A percentile compares a stretch with the other conserved stretches of the same genome.
phyloP scores from a whole-genome alignment of 2,113 vertebrate genomes.

The Pundamilia nyererei region DNA sequence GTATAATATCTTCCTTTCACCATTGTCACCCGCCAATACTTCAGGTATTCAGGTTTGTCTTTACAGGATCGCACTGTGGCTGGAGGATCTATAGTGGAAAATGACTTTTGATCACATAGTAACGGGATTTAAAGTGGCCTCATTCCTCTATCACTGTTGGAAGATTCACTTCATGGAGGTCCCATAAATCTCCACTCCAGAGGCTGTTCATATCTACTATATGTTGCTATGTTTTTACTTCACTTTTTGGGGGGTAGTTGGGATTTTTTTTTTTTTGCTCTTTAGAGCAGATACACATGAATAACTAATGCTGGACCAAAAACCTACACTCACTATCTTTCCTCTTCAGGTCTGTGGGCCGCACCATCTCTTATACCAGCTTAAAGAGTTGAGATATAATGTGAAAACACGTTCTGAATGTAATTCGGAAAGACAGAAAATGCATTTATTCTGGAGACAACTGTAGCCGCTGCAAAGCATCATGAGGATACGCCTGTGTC shows the following conservation, averaged over 20 bases:
- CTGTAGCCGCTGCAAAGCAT: too few species aligned
- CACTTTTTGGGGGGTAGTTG: not conserved
- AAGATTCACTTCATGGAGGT: constrained; percentile 34
- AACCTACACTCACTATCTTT: too few species aligned
- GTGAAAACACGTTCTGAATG: too few species aligned
- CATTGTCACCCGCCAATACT: constrained; percentile 50
- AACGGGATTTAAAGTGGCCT: constrained; percentile 54
- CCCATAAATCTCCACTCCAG: constrained; percentile 33
- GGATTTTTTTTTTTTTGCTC: not conserved
- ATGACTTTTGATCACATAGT: constrained; percentile 50
- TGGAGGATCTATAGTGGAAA: constrained; percentile 28
- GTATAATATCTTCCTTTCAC: not conserved
- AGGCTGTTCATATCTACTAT: not conserved
- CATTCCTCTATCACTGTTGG: constrained; percentile 35
- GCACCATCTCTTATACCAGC: too few species aligned
- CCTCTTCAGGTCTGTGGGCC: too few species aligned
- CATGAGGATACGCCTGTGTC: too few species aligned
- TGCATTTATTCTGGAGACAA: too few species aligned
- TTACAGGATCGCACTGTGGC: not conserved
- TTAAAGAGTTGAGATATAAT: too few species aligned
- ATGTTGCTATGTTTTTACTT: constrained; percentile 5
- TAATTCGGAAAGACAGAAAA: too few species aligned
- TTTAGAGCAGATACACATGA: too few species aligned
- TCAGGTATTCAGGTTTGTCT: constrained; percentile 8
- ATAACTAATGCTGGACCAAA: too few species aligned